Base-by-base conservation (phyloP, 2,888 invertebrate genomes). In the Zeuzera pyrina region DNA sequence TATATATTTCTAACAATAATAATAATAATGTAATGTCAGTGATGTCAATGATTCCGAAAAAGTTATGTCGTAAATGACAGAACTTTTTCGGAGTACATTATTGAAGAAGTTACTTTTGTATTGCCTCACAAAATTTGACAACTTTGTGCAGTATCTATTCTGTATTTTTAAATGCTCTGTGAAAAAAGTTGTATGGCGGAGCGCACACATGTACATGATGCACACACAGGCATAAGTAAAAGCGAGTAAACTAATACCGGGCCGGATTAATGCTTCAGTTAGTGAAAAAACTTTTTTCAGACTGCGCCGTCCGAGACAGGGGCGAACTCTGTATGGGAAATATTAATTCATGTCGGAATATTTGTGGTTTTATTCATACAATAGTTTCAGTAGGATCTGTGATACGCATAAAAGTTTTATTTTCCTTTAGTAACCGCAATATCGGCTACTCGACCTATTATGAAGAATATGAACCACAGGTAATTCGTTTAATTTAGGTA, bases 211-310 rank as follows among this genome's bases (percentile, higher is more conserved):
- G 56, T 57, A 50, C 47, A 39, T 42, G 35, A 36, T 56, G 56
- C 70, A 62, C 68, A 73, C 74, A 76, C 59, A 68, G 58, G 41
- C 53, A 49, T 57, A 48, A 60, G 68, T 67, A 67, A 73, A 70
- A 72, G 78, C 76, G 73, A 66, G 83, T 81, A 81, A 83, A 84
- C 83, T 84, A 83, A 84, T 84, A 83, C 83, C 77, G 58, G 72
- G 70, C 76, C 68, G 79, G 83, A 83, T 83, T 83, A 83, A 83
- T 83, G 81, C 83, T 81, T 81, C 83, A 84, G 83, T 84, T 83
- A 81, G 83, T 83, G 81, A 84, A 84, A 81, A 83, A 84, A 78
- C 68, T 77, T 83, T 83, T 83, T 83, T 81, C 81, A 83, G 81
- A 67, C 76, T 73, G 66, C 77, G 71, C 78, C 78, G 81, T 68